These are phyloP conservation scores for Hermaeophaga mercurialis DNA, from an alignment of 2,888 invertebrate species.

Conservation along the genomic window DNA sequence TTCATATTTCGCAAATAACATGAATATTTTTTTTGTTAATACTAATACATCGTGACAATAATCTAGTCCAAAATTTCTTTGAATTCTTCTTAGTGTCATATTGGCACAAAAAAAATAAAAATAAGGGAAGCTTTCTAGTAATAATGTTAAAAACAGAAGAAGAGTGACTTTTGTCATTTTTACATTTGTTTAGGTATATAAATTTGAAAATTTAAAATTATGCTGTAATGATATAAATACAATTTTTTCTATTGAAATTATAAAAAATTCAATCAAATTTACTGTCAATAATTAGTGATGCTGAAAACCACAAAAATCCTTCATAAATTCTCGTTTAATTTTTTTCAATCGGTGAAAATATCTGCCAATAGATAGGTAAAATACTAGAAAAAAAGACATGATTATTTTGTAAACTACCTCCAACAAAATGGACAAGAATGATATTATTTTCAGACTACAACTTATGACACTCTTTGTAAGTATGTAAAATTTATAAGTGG, in stretches of 20 bases:
- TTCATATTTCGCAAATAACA: no score
- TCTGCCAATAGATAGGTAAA: background rate
- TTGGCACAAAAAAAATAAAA: no score
- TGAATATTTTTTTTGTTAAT: no score
- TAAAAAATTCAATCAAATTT: background rate
- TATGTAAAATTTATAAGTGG: no score
- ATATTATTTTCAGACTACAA: slow-evolving; percentile 29
- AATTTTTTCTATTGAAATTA: background rate
- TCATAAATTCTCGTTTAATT: slow-evolving; percentile 4
- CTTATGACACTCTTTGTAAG: slow-evolving; percentile 36
- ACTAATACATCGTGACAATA: no score
- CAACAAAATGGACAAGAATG: slow-evolving; percentile 18
- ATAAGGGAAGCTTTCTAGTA: no score
- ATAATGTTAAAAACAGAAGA: no score
- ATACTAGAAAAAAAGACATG: slow-evolving; percentile 4
- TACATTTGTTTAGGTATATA: background rate
- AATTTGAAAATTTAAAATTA: background rate
- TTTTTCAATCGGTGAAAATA: slow-evolving; percentile 4
- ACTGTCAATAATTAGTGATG: slow-evolving; percentile 24
- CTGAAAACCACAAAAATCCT: slow-evolving; percentile 25
- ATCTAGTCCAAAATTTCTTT: no score
- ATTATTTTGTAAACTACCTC: background rate
- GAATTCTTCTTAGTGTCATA: no score
- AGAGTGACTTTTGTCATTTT: background rate
- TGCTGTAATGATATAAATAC: background rate